Conservation (phyloP, 2,888 invertebrate species). For the Nephrotoma flavescens region DNA sequence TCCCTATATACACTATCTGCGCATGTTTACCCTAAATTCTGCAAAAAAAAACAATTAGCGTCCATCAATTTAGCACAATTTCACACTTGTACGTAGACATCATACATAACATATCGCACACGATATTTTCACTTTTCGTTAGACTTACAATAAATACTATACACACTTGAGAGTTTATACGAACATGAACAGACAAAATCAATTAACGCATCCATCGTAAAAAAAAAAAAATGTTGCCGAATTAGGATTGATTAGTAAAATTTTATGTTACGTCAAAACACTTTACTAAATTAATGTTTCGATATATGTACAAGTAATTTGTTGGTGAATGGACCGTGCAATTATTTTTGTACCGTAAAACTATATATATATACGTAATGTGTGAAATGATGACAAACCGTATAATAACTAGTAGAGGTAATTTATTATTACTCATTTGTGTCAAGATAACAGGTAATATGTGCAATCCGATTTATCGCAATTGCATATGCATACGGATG, state of each 20-base stretch:
- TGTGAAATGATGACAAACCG: not conserved
- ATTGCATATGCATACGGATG: no score
- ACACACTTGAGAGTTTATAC: not conserved
- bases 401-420: not conserved
- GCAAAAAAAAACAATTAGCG: not conserved
- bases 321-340: not conserved
- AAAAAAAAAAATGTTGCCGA: not conserved
- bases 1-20: no score
- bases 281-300: not conserved
- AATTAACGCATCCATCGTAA: not conserved
- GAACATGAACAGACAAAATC: not conserved
- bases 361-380: not conserved
- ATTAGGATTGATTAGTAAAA: not conserved
- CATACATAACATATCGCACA: not conserved
- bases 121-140: not conserved
- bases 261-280: not conserved
- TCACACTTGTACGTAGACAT: not conserved
- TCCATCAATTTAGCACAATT: not conserved
- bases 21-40: not conserved
- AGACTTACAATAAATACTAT: not conserved
- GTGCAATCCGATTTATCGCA: no score
- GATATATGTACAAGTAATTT: not conserved
- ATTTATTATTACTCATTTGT: not conserved
- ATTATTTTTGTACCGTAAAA: not conserved
- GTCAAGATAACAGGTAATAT: not conserved